phyloP scores from a whole-genome alignment of 2,888 invertebrate species.

The Drosophila hamatofila region DNA sequence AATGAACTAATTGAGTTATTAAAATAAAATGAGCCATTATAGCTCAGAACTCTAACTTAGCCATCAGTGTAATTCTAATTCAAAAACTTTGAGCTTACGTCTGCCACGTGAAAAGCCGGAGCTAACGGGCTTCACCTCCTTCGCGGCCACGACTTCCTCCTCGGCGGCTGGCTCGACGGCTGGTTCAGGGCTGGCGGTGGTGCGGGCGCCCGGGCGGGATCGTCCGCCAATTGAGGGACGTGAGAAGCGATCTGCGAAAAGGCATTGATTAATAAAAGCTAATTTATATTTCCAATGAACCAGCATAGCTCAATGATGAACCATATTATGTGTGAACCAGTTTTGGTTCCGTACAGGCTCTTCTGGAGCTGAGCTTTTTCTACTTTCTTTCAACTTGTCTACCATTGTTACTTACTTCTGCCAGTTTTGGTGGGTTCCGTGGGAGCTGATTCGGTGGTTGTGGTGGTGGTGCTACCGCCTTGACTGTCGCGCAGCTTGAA shows the following conservation, averaged over 20 bases:
- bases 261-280: background rate
- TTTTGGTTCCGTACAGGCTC: too few species aligned
- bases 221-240: constrained; percentile 84
- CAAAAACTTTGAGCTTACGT: constrained; percentile 71
- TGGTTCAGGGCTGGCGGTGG: constrained; percentile 73
- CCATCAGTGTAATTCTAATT: background rate
- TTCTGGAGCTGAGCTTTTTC: too few species aligned
- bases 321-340: too few species aligned
- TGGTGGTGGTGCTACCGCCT: constrained; percentile 83
- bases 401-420: constrained; percentile 71
- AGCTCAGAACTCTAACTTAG: too few species aligned
- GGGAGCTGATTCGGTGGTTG: constrained; percentile 85
- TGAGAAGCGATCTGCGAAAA: constrained; percentile 82
- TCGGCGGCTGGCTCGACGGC: constrained; percentile 65
- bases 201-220: constrained; percentile 74
- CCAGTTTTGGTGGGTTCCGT: constrained; percentile 79
- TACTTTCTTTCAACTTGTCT: too few species aligned
- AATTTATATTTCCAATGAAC: background rate
- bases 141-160: constrained; percentile 76
- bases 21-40: too few species aligned
- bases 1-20: too few species aligned
- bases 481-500: constrained; percentile 79
- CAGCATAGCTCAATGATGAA: background rate
- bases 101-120: constrained; percentile 81
- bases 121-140: constrained; percentile 82